Evolutionary conservation across 2,113 vertebrate species (phyloP).

Genomic region (Argyrosomus japonicus): DNA sequence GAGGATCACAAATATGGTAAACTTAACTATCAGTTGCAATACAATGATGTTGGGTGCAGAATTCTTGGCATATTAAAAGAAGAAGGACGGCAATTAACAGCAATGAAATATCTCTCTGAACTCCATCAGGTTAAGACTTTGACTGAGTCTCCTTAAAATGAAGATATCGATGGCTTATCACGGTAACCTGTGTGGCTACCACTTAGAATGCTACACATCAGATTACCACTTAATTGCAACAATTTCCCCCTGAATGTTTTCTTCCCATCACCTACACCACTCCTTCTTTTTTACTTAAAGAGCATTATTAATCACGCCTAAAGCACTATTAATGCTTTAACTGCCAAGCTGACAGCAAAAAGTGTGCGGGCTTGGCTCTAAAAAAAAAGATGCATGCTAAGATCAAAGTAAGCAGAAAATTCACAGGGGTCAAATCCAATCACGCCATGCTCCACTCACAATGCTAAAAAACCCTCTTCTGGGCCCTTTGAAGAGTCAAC

Average conservation of each 20-base stretch:
- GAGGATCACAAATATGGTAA: conserved; percentile 32
- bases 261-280: conserved; percentile 24
- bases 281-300: conserved; percentile 41
- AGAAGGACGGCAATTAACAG: conserved; percentile 8
- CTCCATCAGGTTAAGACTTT: conserved; percentile 10
- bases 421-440: conserved; percentile 61
- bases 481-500: conserved; percentile 53
- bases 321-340: conserved; percentile 34
- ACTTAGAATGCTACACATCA: conserved; percentile 27
- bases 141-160: background rate
- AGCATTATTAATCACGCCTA: conserved; percentile 59
- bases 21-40: conserved; percentile 42
- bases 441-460: conserved; percentile 40
- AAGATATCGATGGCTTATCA: conserved; percentile 8
- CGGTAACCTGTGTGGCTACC: conserved; percentile 26
- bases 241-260: conserved; percentile 31
- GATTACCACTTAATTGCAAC: conserved; percentile 38
- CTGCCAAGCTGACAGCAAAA: conserved; percentile 32
- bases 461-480: background rate
- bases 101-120: conserved; percentile 15
- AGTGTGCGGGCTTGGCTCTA: conserved; percentile 31
- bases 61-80: conserved; percentile 28
- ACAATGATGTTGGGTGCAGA: conserved; percentile 1
- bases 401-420: conserved; percentile 63
- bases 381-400: conserved; percentile 43